Evolutionary conservation across 1,140 invertebrate genomes (phyloP).

Genomic region (Eupristina koningsbergeri): DNA sequence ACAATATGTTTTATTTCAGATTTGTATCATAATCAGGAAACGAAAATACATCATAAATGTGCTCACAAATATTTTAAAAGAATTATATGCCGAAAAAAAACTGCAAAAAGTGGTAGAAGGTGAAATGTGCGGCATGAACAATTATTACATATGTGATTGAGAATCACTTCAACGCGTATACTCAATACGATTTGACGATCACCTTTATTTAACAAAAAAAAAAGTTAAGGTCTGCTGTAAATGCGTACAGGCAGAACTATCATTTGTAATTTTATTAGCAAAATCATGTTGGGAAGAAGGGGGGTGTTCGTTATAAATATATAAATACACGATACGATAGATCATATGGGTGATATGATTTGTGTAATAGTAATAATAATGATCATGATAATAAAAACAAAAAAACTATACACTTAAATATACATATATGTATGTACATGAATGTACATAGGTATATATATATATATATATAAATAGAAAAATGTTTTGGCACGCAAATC

Average conservation of each 20-base stretch:
- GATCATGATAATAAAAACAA: conserved; percentile 61
- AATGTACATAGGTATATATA: conserved; percentile 53
- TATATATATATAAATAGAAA: conserved; percentile 57
- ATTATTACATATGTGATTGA: conserved; percentile 54
- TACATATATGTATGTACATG: conserved; percentile 37
- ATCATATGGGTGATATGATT: conserved; percentile 66
- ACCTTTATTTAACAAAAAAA: conserved; percentile 63
- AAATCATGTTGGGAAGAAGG: conserved; percentile 62
- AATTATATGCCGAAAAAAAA: conserved; percentile 63
- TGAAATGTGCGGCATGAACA: conserved; percentile 66
- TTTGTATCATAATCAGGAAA: conserved; percentile 71
- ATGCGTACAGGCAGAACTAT: conserved; percentile 59
- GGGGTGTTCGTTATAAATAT: conserved; percentile 74
- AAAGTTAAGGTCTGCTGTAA: conserved; percentile 52
- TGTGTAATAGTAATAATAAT: conserved; percentile 68
- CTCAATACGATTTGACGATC: conserved; percentile 67
- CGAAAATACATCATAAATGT: conserved; percentile 68
- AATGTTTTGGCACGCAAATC: conserved; percentile 70
- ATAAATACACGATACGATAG: conserved; percentile 64
- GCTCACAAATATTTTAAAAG: conserved; percentile 66
- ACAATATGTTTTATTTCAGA: conserved; percentile 64
- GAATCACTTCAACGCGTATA: conserved; percentile 51
- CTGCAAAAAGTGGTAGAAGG: conserved; percentile 64
- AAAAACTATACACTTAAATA: conserved; percentile 60
- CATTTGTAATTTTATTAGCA: conserved; percentile 73